Percentiles rank a stretch among this genome's conserved stretches.
phyloP scores from a whole-genome alignment of 2,797 vertebrate genomes.

The Parauchenoglanis punctatus region DNA sequence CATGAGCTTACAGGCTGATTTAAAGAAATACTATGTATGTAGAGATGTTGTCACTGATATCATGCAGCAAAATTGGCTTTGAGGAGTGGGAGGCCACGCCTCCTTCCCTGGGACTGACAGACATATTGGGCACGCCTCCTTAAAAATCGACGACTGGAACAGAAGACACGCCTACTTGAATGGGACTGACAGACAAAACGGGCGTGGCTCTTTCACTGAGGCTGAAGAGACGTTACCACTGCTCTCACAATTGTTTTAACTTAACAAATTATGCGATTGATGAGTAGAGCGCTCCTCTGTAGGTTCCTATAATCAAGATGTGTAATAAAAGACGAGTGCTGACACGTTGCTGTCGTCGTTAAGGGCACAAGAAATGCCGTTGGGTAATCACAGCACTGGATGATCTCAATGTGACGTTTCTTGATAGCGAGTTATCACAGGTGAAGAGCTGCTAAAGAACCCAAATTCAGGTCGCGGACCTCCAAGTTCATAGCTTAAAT shows the following conservation, averaged over 20 bases:
- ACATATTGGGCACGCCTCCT: neutral
- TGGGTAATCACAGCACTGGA: neutral
- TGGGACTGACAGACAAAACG: neutral
- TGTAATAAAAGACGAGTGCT: neutral
- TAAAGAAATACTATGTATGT: neutral
- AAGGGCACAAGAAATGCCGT: neutral
- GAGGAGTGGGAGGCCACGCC: neutral
- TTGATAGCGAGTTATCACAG: neutral
- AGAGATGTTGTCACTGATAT: neutral
- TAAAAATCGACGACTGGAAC: neutral
- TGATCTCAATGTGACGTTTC: neutral
- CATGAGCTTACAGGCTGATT: neutral
- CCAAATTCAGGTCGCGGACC: neutral
- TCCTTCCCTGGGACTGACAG: neutral
- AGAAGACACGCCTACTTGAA: neutral
- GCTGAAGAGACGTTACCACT: neutral
- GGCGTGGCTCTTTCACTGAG: neutral
- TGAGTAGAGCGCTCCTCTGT: neutral
- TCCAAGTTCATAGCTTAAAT: neutral
- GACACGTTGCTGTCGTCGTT: neutral
- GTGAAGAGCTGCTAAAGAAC: neutral
- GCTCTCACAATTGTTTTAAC: no score
- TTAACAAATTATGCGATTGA: neutral
- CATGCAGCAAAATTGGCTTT: neutral
- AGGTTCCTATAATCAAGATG: neutral